Conservation (phyloP, 1,140 invertebrate genomes). For the Pogonomyrmex californicus region DNA sequence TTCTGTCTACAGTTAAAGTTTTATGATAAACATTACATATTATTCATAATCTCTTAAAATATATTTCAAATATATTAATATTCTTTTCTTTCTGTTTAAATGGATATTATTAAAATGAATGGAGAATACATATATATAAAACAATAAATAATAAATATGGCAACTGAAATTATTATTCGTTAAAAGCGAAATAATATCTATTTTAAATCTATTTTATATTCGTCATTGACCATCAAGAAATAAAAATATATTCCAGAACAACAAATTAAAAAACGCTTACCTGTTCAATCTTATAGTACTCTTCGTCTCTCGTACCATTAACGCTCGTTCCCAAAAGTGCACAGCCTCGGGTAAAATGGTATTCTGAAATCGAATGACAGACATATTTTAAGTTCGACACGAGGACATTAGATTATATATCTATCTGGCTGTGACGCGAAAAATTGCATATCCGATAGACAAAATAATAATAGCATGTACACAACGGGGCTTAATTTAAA, state of each 20-base stretch:
- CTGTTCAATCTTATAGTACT: conserved; percentile 95
- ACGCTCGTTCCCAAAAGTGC: conserved; percentile 96
- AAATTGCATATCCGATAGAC: not conserved
- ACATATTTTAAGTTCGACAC: conserved; percentile 2
- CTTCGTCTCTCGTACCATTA: conserved; percentile 95
- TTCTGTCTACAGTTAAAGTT: not conserved
- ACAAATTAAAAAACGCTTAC: conserved; percentile 86
- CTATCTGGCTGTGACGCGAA: not conserved
- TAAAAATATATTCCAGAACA: not conserved
- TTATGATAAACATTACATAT: not conserved
- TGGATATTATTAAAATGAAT: not conserved
- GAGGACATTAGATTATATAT: not conserved
- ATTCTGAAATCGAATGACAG: conserved; percentile 89
- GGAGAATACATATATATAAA: not conserved
- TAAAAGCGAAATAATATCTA: not conserved
- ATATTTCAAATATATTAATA: not conserved
- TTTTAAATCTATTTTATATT: not conserved
- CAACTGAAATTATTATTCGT: not conserved
- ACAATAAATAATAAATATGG: not conserved
- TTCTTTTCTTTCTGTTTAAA: not conserved
- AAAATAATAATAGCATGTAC: not conserved
- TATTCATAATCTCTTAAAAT: not conserved
- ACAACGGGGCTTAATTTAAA: not conserved
- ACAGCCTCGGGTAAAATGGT: conserved; percentile 96
- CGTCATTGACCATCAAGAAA: not conserved